Conservation (phyloP, 1,140 invertebrate genomes). For the Nomia melanderi region DNA sequence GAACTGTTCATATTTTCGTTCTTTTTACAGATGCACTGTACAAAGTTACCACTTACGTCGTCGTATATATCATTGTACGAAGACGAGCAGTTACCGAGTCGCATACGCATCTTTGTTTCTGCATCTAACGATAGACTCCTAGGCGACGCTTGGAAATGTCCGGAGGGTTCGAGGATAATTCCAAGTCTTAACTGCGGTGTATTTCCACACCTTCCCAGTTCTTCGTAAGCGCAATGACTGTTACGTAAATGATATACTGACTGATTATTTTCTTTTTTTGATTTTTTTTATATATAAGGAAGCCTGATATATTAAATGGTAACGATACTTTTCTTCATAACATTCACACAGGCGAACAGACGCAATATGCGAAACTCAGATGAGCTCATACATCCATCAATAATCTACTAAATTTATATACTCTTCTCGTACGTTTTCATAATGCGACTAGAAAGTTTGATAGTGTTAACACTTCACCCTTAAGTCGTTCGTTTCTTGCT, state of each 20-base stretch:
- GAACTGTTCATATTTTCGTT: neutral
- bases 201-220: conserved; percentile 63
- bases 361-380: conserved; percentile 23
- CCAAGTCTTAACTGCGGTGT: conserved; percentile 52
- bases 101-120: conserved; percentile 59
- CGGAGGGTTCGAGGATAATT: conserved; percentile 56
- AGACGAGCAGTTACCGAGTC: conserved; percentile 58
- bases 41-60: conserved; percentile 63
- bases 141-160: conserved; percentile 62
- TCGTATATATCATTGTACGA: conserved; percentile 65
- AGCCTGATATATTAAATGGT: conserved; percentile 37
- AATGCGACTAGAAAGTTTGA: conserved; percentile 68
- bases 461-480: conserved; percentile 49
- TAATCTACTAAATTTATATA: conserved; percentile 26
- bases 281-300: conserved; percentile 5
- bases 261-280: neutral
- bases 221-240: too few species aligned
- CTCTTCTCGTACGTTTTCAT: conserved; percentile 22
- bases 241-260: conserved; percentile 1
- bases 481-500: conserved; percentile 24
- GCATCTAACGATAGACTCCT: conserved; percentile 55
- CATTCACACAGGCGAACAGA: conserved; percentile 38
- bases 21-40: conserved; percentile 68
- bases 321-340: conserved; percentile 36
- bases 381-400: conserved; percentile 22